Evolutionary conservation across 2,797 vertebrate species (phyloP).

Genomic region (Enteromius mattozi): DNA sequence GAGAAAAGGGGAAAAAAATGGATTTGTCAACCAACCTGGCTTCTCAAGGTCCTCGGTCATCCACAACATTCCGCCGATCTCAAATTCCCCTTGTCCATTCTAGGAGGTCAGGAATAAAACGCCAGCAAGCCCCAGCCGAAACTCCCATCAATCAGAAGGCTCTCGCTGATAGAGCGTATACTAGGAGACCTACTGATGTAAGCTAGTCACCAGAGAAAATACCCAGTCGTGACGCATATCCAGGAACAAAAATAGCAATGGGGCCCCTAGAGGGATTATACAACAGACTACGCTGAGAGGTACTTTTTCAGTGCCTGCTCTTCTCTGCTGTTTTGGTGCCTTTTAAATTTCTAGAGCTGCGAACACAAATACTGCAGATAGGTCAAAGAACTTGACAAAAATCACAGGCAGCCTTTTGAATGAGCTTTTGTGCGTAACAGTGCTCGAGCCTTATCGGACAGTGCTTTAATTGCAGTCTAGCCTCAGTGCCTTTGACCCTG

Average conservation of each 20-base stretch:
- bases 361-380: conserved; percentile 73
- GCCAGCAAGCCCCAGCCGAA: conserved; percentile 75
- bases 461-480: conserved; percentile 41
- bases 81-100: conserved; percentile 84
- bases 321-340: conserved; percentile 12
- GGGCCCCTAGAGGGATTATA: conserved; percentile 91
- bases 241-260: conserved; percentile 97
- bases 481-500: conserved; percentile 48
- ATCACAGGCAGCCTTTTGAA: conserved; percentile 1
- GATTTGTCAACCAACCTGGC: conserved; percentile 82
- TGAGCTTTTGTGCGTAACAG: conserved; percentile 8
- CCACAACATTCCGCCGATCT: conserved; percentile 82
- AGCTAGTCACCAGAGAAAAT: conserved; percentile 99
- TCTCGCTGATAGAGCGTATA: conserved; percentile 85
- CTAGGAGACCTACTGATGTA: conserved; percentile 98
- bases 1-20: conserved; percentile 44
- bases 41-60: conserved; percentile 79
- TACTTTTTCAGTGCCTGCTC: conserved; percentile 76
- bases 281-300: conserved; percentile 88
- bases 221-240: conserved; percentile 99
- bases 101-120: conserved; percentile 79
- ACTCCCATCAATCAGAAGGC: conserved; percentile 90
- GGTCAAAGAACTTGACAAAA: conserved; percentile 45
- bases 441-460: conserved; percentile 13
- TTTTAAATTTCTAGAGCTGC: conserved; percentile 70